Evolutionary conservation across 2,113 vertebrate species (phyloP).

Genomic region (Sphaerodactylus townsendi): DNA sequence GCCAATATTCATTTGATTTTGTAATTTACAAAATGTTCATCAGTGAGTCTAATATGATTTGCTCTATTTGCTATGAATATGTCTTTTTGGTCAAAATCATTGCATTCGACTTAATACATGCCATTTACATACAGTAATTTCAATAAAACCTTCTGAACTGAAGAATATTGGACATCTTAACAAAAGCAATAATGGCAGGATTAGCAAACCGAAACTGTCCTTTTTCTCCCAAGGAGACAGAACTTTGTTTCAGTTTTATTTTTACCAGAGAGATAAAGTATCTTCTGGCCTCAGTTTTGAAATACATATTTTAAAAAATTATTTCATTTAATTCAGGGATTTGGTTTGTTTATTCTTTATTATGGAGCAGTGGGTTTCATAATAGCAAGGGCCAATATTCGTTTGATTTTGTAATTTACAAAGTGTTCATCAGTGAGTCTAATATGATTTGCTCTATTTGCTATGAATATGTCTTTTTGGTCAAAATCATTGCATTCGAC

Average conservation of each 20-base stretch:
- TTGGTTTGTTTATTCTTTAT: conserved; percentile 15
- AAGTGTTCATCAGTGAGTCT: conserved; percentile 53
- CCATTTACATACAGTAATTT: conserved; percentile 14
- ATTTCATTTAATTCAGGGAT: conserved; percentile 10
- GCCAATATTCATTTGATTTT: conserved; percentile 30
- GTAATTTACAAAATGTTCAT: conserved; percentile 23
- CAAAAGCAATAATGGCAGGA: conserved; percentile 34
- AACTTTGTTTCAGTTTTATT: not conserved
- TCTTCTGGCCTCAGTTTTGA: not conserved
- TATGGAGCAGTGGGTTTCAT: conserved; percentile 27
- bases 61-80: conserved; percentile 55
- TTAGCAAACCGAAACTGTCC: conserved; percentile 15
- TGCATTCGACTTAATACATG: conserved; percentile 44
- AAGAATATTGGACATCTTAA: conserved; percentile 50
- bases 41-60: conserved; percentile 56
- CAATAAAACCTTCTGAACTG: conserved; percentile 45
- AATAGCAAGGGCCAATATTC: conserved; percentile 33
- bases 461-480: conserved; percentile 54
- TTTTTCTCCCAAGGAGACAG: not conserved
- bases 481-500: conserved; percentile 48
- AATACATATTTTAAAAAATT: not conserved
- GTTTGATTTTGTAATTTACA: conserved; percentile 27
- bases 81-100: conserved; percentile 52
- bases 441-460: conserved; percentile 53
- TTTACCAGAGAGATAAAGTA: not conserved